These are phyloP conservation scores for Pyralis farinalis DNA, from an alignment of 2,888 invertebrate genomes.

Conservation along the genomic window DNA sequence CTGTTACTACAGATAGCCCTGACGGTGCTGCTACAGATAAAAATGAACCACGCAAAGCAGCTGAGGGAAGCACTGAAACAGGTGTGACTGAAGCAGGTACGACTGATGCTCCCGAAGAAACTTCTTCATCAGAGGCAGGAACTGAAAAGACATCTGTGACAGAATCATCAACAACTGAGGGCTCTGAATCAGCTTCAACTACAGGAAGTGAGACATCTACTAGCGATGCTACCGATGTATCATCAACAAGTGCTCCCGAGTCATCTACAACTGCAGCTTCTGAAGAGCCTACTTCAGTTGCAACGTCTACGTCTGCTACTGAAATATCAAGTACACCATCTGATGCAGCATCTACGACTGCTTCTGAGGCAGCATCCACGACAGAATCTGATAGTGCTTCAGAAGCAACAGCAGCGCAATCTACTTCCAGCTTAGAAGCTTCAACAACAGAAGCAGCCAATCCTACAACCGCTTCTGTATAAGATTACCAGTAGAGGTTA, in stretches of 20 bases:
- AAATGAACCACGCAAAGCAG: too few species aligned
- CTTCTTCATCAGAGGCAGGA: not conserved
- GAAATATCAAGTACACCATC: slow-evolving; percentile 7
- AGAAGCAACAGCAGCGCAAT: slow-evolving; percentile 15
- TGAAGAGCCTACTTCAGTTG: slow-evolving; percentile 11
- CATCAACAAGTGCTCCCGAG: slow-evolving; percentile 12
- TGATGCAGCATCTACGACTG: slow-evolving; percentile 8
- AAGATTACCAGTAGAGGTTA: not conserved
- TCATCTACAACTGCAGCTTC: slow-evolving; percentile 3
- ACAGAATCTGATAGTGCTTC: slow-evolving; percentile 8
- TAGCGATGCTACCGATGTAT: slow-evolving; percentile 8
- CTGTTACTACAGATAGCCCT: not conserved
- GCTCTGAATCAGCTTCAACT: slow-evolving; percentile 8
- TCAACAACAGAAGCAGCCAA: slow-evolving; percentile 25
- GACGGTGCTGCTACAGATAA: not conserved
- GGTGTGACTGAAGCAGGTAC: too few species aligned
- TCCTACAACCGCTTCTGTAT: slow-evolving; percentile 19
- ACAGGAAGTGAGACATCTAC: not conserved
- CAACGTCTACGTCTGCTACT: slow-evolving; percentile 6
- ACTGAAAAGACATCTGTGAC: slow-evolving; percentile 5
- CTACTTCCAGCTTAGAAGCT: slow-evolving; percentile 13
- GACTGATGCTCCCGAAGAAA: not conserved
- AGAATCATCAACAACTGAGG: slow-evolving; percentile 12
- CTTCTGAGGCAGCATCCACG: slow-evolving; percentile 10
- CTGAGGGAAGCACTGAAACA: too few species aligned